A percentile compares a stretch with the other conserved stretches of the same genome.
Evolutionary conservation across 2,888 invertebrate species (phyloP).

Genomic region (Drosophila tanythrix): DNA sequence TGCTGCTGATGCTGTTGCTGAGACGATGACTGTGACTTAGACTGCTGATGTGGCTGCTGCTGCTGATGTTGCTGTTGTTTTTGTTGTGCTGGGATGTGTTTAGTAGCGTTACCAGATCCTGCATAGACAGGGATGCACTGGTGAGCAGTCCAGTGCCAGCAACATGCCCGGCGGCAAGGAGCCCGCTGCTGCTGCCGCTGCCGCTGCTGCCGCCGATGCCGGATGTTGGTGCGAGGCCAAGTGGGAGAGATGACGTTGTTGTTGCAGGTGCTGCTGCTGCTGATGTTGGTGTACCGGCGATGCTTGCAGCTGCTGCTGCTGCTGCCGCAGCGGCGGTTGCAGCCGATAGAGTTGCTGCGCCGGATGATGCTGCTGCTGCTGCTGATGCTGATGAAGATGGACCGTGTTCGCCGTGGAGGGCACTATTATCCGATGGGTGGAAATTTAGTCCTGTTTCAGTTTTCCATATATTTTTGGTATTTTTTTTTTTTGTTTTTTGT

Average conservation of each 20-base stretch:
- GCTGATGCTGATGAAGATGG: slow-evolving; percentile 79
- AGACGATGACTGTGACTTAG: slow-evolving; percentile 59
- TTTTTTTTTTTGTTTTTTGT: slow-evolving; percentile 56
- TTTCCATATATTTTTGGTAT: slow-evolving; percentile 76
- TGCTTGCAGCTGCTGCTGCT: slow-evolving; percentile 53
- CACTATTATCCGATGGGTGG: slow-evolving; percentile 85
- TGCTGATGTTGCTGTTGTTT: slow-evolving; percentile 84
- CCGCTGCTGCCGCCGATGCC: slow-evolving; percentile 43
- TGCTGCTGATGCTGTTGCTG: slow-evolving; percentile 55
- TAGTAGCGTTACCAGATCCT: slow-evolving; percentile 92
- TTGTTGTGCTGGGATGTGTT: slow-evolving; percentile 57
- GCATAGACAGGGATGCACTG: slow-evolving; percentile 91
- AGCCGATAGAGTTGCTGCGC: slow-evolving; percentile 79
- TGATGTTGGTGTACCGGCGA: slow-evolving; percentile 79
- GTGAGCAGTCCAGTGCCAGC: slow-evolving; percentile 85
- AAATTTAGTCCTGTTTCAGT: slow-evolving; percentile 85
- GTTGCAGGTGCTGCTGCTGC: slow-evolving; percentile 57
- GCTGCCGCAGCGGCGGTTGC: slow-evolving; percentile 84
- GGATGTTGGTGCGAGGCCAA: slow-evolving; percentile 67
- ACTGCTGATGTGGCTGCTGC: slow-evolving; percentile 53
- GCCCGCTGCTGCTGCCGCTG: slow-evolving; percentile 51
- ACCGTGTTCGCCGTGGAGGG: slow-evolving; percentile 78
- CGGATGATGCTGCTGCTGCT: slow-evolving; percentile 52
- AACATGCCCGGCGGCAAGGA: slow-evolving; percentile 79
- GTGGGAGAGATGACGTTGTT: slow-evolving; percentile 67